These are phyloP conservation scores for Melanostigma gelatinosum DNA, from an alignment of 2,113 vertebrate species.

Conservation along the genomic window DNA sequence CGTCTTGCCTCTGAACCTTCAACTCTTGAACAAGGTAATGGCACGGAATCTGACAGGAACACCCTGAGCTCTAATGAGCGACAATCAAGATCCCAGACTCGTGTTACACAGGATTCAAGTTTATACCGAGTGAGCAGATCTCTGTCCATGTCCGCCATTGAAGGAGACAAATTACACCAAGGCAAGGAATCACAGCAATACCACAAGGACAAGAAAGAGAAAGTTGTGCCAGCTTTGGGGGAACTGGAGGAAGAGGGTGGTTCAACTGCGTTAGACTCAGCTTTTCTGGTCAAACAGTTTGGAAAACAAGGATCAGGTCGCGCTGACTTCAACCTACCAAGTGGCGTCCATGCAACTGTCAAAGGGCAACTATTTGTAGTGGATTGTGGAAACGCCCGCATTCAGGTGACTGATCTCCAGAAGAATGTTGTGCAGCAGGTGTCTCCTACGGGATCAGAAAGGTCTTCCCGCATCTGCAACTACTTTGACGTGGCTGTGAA, in stretches of 20 bases:
- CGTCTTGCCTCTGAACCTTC: conserved; percentile 57
- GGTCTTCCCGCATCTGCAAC: conserved; percentile 78
- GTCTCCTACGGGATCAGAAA: conserved; percentile 67
- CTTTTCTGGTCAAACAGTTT: conserved; percentile 80
- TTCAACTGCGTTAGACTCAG: conserved; percentile 62
- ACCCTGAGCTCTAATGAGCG: conserved; percentile 19
- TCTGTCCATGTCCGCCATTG: conserved; percentile 77
- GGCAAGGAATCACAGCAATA: conserved; percentile 39
- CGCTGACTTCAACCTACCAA: conserved; percentile 85
- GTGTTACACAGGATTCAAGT: conserved; percentile 16
- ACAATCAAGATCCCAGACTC: conserved; percentile 50
- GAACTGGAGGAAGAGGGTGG: conserved; percentile 58
- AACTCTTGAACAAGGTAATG: conserved; percentile 25
- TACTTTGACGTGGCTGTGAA: conserved; percentile 87
- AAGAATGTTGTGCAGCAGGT: conserved; percentile 85
- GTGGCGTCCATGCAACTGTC: conserved; percentile 79
- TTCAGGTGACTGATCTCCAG: conserved; percentile 82
- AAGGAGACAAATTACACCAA: conserved; percentile 59
- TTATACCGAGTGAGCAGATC: conserved; percentile 71
- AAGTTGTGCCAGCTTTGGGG: conserved; percentile 31
- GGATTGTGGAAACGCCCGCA: conserved; percentile 85
- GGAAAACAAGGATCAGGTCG: conserved; percentile 86
- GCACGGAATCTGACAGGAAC: conserved; percentile 28
- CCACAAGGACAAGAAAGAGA: conserved; percentile 51
- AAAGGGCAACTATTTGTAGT: conserved; percentile 85